phyloP scores from a whole-genome alignment of 2,888 invertebrate genomes.

The Pasiphila rectangulata region DNA sequence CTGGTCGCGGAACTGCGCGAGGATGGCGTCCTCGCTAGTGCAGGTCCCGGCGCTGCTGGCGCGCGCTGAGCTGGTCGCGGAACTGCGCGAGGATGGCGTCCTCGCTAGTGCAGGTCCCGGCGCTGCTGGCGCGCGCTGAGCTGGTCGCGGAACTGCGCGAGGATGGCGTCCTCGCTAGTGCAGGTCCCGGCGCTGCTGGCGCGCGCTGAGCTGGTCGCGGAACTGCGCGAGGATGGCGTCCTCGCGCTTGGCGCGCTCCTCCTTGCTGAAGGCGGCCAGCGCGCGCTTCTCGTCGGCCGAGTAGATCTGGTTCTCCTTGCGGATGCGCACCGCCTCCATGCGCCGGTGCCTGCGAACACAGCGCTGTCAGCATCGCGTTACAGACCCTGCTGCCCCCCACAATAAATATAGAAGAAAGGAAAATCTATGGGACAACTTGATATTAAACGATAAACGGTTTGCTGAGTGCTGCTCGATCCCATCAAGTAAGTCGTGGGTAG shows the following conservation, averaged over 20 bases:
- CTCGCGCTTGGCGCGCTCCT: slow-evolving; percentile 97
- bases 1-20: background rate
- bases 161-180: slow-evolving; percentile 26
- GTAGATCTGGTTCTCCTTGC: slow-evolving; percentile 99
- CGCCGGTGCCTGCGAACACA: slow-evolving; percentile 88
- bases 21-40: no score
- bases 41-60: no score
- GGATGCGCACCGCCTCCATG: slow-evolving; percentile 99
- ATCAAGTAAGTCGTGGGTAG: no score
- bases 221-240: slow-evolving; percentile 97
- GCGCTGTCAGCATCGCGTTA: no score
- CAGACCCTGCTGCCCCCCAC: no score
- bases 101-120: background rate
- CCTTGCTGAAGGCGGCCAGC: slow-evolving; percentile 98
- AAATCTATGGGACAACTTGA: no score
- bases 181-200: slow-evolving; percentile 44
- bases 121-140: slow-evolving; percentile 13
- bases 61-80: background rate
- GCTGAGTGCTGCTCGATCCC: no score
- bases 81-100: background rate
- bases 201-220: slow-evolving; percentile 85
- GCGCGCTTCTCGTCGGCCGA: slow-evolving; percentile 99
- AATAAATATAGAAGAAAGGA: no score
- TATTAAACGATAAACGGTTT: no score
- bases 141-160: background rate